Base-by-base conservation (phyloP, 2,888 invertebrate species). In the Tyria jacobaeae region DNA sequence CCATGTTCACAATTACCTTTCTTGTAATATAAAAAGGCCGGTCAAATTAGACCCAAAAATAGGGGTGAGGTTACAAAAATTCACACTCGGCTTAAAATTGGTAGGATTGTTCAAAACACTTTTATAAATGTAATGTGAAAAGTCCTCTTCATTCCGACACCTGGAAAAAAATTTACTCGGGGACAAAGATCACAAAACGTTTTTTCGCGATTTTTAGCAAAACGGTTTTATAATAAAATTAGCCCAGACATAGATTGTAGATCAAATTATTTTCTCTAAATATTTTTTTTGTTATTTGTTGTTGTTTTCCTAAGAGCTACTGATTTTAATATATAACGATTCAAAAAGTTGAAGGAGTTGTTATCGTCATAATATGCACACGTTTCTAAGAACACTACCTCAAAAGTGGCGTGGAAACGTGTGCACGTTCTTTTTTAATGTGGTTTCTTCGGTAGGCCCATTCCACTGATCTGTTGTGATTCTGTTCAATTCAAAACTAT, bases 71-170 rank as follows among this genome's bases (percentile, higher is more conserved):
- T n/a, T n/a, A n/a, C n/a, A n/a, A n/a, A n/a, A n/a, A n/a, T n/a
- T n/a, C n/a, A n/a, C n/a, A n/a, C n/a, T n/a, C n/a, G n/a, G n/a
- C n/a, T n/a, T n/a, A n/a, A n/a, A n/a, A n/a, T n/a, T n/a, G n/a
- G n/a, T n/a, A n/a, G n/a, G n/a, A n/a, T n/a, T n/a, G n/a, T n/a
- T n/a, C n/a, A n/a, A n/a, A n/a, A n/a, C n/a, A n/a, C n/a, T n/a
- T n/a, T n/a, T n/a, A n/a, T n/a, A n/a, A 68, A 62, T 57, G 64
- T 44, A 51, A 41, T 62, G 47, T 62, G 51, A 64, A 63, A 65
- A 65, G 58, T 65, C 68, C 65, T 61, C 52, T 65, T 65, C 68
- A 53, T 44, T 66, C 62, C 62, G 57, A 64, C 66, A 64, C 61
- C 60, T 10, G 69, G 63, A 62, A 10, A 53, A 41, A 35, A 50